Conservation (phyloP, 2,797 vertebrate species). For the Petrocephalus schoutedeni region DNA sequence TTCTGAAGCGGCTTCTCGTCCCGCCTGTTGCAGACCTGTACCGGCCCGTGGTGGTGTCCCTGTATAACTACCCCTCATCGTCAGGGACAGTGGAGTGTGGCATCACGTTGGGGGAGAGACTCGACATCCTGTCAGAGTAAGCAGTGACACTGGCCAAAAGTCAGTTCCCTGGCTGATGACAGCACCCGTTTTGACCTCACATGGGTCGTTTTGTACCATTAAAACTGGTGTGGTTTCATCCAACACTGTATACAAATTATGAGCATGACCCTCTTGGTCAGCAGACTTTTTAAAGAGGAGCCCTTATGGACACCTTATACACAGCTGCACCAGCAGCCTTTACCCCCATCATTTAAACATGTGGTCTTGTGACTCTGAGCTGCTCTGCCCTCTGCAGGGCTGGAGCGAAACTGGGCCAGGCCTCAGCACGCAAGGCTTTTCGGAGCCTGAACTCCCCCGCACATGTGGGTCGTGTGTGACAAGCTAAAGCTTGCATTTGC, state of each 20-base stretch:
- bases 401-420: not conserved
- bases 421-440: not conserved
- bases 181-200: not conserved
- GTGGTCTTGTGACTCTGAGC: not conserved
- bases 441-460: not conserved
- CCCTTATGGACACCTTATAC: not conserved
- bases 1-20: not conserved
- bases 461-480: not conserved
- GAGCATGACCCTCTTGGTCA: not conserved
- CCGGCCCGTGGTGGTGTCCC: slow-evolving; percentile 56
- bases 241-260: not conserved
- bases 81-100: slow-evolving; percentile 35
- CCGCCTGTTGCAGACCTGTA: slow-evolving; percentile 31
- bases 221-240: not conserved
- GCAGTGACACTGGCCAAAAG: slow-evolving; percentile 40
- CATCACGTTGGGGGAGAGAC: slow-evolving; percentile 68
- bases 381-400: not conserved
- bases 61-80: slow-evolving; percentile 65
- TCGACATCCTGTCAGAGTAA: slow-evolving; percentile 74
- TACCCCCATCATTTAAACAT: not conserved
- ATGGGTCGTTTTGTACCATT: not conserved
- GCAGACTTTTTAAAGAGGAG: not conserved
- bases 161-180: not conserved
- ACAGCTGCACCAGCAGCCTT: not conserved
- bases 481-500: not conserved